Conservation (phyloP, 2,113 vertebrate species). For the Aptenodytes patagonicus region DNA sequence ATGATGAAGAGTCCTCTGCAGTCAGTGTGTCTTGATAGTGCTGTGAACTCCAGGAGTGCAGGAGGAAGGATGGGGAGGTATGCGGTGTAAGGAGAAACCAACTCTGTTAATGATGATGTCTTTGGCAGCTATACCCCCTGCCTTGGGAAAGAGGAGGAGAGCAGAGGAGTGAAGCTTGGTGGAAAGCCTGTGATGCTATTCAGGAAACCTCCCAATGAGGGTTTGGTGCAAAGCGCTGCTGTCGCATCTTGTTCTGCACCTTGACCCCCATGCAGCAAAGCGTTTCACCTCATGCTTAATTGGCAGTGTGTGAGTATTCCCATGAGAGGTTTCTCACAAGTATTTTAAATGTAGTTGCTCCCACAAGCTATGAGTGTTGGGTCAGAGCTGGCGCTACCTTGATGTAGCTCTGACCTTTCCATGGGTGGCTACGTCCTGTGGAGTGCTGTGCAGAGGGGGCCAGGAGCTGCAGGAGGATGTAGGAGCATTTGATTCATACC, state of each 20-base stretch:
- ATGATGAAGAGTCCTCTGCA: neutral
- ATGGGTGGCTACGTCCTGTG: fast-evolving
- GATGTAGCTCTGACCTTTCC: neutral
- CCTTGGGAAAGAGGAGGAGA: neutral
- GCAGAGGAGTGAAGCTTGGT: neutral
- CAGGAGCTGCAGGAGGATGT: neutral
- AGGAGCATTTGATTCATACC: neutral
- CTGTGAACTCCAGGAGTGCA: neutral
- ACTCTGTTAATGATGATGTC: neutral
- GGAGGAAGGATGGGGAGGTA: neutral
- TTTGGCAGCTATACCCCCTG: neutral
- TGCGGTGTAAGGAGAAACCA: neutral
- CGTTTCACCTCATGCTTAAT: fast-evolving
- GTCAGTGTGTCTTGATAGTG: neutral
- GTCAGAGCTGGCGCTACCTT: neutral
- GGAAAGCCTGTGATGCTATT: neutral
- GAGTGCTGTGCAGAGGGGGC: neutral
- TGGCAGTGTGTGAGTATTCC: neutral
- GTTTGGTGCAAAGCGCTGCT: fast-evolving
- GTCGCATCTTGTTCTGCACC: neutral
- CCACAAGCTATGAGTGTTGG: neutral
- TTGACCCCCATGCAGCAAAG: neutral
- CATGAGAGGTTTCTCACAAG: neutral
- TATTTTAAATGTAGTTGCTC: neutral
- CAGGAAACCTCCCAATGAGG: neutral